phyloP scores from a whole-genome alignment of 2,888 invertebrate genomes.

The Dione vanillae region DNA sequence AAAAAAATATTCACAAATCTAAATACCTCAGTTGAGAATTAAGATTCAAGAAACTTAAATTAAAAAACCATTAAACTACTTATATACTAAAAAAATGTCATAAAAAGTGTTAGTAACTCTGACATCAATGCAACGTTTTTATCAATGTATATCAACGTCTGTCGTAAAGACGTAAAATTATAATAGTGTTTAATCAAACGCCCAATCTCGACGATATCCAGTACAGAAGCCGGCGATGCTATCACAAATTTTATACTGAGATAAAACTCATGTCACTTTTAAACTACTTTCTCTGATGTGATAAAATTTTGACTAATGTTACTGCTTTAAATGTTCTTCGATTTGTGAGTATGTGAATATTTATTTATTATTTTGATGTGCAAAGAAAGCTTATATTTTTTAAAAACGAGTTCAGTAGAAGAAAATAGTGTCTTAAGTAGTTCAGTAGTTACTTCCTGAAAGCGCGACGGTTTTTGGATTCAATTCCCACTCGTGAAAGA shows the following conservation, averaged over 20 bases:
- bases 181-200: slow-evolving; percentile 34
- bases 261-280: slow-evolving; percentile 35
- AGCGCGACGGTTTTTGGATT: no score
- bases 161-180: background rate
- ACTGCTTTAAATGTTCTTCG: slow-evolving; percentile 17
- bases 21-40: no score
- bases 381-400: no score
- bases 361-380: background rate
- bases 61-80: no score
- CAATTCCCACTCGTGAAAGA: no score
- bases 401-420: no score
- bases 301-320: slow-evolving; percentile 30
- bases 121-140: background rate
- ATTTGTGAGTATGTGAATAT: background rate
- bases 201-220: slow-evolving; percentile 37
- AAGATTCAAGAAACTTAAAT: no score
- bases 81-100: background rate
- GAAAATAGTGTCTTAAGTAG: no score
- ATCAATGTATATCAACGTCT: slow-evolving; percentile 16
- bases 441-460: no score
- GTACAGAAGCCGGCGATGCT: slow-evolving; percentile 39
- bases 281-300: slow-evolving; percentile 37
- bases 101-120: slow-evolving; percentile 3
- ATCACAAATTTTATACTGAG: slow-evolving; percentile 35
- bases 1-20: no score